phyloP scores from a whole-genome alignment of 1,140 invertebrate genomes.

The Drosophila tsacasi region DNA sequence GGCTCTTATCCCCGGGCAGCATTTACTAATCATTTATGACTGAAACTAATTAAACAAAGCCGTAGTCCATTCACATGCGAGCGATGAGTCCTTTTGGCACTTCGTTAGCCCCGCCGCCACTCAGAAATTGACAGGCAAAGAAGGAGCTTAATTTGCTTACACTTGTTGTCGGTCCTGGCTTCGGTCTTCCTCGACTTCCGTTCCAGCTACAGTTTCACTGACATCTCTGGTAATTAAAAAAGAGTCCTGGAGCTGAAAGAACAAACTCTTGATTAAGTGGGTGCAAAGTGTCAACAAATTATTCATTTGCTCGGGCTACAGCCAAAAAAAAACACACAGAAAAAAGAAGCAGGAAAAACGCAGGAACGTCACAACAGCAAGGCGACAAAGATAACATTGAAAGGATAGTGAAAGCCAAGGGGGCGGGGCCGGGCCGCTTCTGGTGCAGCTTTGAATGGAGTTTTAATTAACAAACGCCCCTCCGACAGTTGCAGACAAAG shows the following conservation, averaged over 20 bases:
- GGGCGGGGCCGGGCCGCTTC: conserved; percentile 7
- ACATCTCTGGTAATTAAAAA: conserved; percentile 41
- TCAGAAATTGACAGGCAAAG: conserved; percentile 1
- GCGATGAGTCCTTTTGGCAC: conserved; percentile 26
- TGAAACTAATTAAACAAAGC: conserved; percentile 48
- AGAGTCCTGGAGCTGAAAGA: conserved; percentile 29
- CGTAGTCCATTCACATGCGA: conserved; percentile 7
- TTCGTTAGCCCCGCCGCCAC: conserved; percentile 39
- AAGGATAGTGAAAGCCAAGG: not conserved
- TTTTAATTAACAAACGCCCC: conserved; percentile 50
- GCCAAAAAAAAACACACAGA: not conserved
- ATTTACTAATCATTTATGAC: conserved; percentile 21
- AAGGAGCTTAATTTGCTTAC: conserved; percentile 46
- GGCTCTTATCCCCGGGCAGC: not conserved
- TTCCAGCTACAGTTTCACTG: conserved; percentile 26
- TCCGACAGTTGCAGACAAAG: conserved; percentile 24
- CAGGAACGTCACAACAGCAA: conserved; percentile 11
- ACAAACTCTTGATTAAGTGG: conserved; percentile 57
- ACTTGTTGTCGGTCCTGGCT: conserved; percentile 31
- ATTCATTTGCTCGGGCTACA: conserved; percentile 40
- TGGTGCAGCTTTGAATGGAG: conserved; percentile 34
- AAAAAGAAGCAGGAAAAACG: not conserved
- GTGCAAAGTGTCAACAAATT: conserved; percentile 59
- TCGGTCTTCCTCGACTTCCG: not conserved
- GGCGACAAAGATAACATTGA: conserved; percentile 27